Base-by-base conservation (phyloP, 2,113 vertebrate genomes). In the Trogon surrucura region DNA sequence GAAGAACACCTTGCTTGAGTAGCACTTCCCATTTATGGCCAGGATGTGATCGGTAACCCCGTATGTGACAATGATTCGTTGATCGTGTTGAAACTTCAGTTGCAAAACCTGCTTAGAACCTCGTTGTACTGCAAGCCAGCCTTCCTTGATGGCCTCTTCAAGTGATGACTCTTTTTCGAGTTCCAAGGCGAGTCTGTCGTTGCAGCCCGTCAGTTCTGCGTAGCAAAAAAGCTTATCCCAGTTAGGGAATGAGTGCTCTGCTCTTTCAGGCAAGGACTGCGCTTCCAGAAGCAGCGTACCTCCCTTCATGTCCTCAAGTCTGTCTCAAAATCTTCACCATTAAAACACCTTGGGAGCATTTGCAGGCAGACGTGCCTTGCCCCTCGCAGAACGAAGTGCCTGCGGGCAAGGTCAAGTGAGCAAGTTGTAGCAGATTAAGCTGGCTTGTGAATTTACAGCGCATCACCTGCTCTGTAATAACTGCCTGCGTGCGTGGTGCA, bases 371-470 rank as follows among this genome's bases (percentile, higher is more conserved):
- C 29, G 1, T 53, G 82, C 50, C 85, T 95, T 69, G 78, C 32
- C 64, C 45, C 57, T 96, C 4, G 9, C 34, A 67, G 51, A 86
- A 81, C 36, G 47, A 80, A 80, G 34, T 8, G 85, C 89, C 77
- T 74, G 3, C 4, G 34, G 92, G 72, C 83, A 80, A 74, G 92
- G 94, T 96, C 86, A 95, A 86, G 26, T 54, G 88, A 73, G 45
- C 75, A 90, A 73, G 54, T 61, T 66, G 67, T 47, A 56, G 75
- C 82, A 94, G 87, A 95, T 93, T 62, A 85, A 90, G 88, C 66
- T 41, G 22, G 50, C 13, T 88, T 58, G 51, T 83, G 85, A 80
- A 77, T 90, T 88, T 58, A 25, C n/a, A 58, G 64, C 1, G 1
- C 56, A 32, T 90, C 30, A 47, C 77, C 82, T 38, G 9, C 67